Percentiles rank a stretch among this genome's conserved stretches.
phyloP scores from a whole-genome alignment of 2,888 invertebrate genomes.

The Tetramorium bicarinatum region DNA sequence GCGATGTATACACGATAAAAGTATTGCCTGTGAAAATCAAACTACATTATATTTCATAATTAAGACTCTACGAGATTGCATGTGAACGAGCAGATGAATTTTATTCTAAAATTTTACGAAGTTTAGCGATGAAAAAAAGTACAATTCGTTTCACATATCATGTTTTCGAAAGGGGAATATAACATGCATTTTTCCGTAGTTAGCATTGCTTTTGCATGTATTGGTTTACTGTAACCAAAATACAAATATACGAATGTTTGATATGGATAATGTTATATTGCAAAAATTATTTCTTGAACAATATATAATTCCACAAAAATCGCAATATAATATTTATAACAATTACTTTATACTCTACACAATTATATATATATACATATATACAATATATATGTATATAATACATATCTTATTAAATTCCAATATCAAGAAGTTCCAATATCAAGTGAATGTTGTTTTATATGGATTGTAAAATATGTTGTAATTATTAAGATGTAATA shows the following conservation, averaged over 20 bases:
- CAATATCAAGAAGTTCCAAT: too few species aligned
- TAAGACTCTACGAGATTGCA: constrained; percentile 35
- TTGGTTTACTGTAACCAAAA: constrained; percentile 13
- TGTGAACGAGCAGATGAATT: not conserved
- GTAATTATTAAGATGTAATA: too few species aligned
- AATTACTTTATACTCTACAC: not conserved
- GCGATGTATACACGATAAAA: constrained; percentile 3
- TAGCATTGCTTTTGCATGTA: not conserved
- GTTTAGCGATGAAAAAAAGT: constrained; percentile 16
- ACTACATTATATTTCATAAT: constrained; percentile 42
- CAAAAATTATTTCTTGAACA: not conserved
- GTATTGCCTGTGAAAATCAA: not conserved
- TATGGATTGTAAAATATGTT: too few species aligned
- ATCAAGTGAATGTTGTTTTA: too few species aligned
- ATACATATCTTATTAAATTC: not conserved
- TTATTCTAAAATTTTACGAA: constrained; percentile 5
- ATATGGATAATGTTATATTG: not conserved
- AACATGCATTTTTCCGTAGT: not conserved
- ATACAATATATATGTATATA: constrained; percentile 27
- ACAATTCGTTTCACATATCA: constrained; percentile 5
- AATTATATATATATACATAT: constrained; percentile 27
- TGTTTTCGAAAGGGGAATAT: constrained; percentile 15
- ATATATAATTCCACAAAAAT: not conserved
- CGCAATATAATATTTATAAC: constrained; percentile 1
- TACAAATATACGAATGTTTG: constrained; percentile 8